Percentiles rank a stretch among this genome's conserved stretches.
phyloP scores from a whole-genome alignment of 2,113 vertebrate species.

The Ginglymostoma cirratum region DNA sequence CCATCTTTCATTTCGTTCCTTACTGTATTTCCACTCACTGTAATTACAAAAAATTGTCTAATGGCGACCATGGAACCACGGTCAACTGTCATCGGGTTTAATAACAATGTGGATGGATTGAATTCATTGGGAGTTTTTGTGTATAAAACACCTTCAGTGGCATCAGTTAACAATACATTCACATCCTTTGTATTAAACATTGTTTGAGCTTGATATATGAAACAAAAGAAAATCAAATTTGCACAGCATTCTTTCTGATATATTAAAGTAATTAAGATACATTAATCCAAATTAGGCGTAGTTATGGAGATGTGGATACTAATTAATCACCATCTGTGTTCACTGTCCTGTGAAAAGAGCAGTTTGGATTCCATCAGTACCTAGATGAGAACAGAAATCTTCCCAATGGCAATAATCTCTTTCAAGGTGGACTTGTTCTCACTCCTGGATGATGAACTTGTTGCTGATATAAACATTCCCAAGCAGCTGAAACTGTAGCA shows the following conservation, averaged over 20 bases:
- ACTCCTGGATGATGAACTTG: neutral
- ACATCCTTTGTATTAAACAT: neutral
- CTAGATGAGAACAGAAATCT: neutral
- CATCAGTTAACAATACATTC: too few relatives aligned
- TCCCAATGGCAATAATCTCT: neutral
- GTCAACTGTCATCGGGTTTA: neutral
- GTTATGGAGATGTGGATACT: neutral
- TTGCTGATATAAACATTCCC: neutral
- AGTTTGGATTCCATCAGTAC: neutral
- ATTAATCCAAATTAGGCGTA: neutral
- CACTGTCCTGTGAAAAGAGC: neutral
- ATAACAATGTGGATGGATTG: neutral
- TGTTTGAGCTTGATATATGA: neutral
- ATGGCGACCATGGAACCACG: too few relatives aligned
- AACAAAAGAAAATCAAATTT: neutral
- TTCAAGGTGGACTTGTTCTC: neutral
- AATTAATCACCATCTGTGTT: neutral
- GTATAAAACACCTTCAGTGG: too few relatives aligned
- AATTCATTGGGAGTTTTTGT: neutral
- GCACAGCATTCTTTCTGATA: neutral
- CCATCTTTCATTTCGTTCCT: neutral
- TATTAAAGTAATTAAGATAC: neutral
- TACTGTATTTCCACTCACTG: too few relatives aligned
- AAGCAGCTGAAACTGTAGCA: neutral
- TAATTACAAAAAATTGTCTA: too few relatives aligned